Evolutionary conservation across 1,140 invertebrate species (phyloP).

Genomic region (Gryllus bimaculatus): DNA sequence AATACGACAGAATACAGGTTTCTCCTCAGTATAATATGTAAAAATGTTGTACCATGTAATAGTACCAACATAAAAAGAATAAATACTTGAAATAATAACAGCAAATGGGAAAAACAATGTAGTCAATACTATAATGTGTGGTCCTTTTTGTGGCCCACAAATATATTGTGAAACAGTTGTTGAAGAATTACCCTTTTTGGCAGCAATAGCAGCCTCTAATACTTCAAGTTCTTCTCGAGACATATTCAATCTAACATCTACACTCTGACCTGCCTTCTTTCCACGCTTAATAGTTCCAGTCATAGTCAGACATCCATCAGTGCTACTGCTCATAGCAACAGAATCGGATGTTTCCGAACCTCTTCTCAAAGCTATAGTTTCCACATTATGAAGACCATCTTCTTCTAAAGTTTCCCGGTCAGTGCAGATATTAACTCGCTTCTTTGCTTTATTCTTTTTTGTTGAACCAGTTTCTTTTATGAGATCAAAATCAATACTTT

Average conservation of each 20-base stretch:
- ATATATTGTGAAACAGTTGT: slow-evolving; percentile 6
- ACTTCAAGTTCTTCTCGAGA: slow-evolving; percentile 57
- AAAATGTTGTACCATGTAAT: slow-evolving; percentile 70
- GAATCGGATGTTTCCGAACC: slow-evolving; percentile 28
- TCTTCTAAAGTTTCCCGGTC: slow-evolving; percentile 15
- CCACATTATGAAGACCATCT: slow-evolving; percentile 20
- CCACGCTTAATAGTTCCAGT: slow-evolving; percentile 64
- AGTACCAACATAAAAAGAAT: slow-evolving; percentile 66
- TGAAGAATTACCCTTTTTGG: slow-evolving; percentile 29
- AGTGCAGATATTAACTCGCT: slow-evolving; percentile 23
- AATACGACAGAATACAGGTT: slow-evolving; percentile 47
- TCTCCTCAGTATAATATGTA: slow-evolving; percentile 57
- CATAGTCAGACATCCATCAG: slow-evolving; percentile 42
- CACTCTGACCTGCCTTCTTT: slow-evolving; percentile 59
- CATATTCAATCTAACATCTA: slow-evolving; percentile 61
- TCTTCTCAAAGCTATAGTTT: slow-evolving; percentile 26
- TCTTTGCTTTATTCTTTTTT: slow-evolving; percentile 21
- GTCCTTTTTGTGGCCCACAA: slow-evolving; percentile 38
- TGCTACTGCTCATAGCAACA: slow-evolving; percentile 23
- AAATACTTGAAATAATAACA: slow-evolving; percentile 47
- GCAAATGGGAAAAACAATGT: slow-evolving; percentile 56
- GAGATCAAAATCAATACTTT: slow-evolving; percentile 19
- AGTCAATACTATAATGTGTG: slow-evolving; percentile 56
- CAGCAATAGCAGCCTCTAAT: slow-evolving; percentile 51
- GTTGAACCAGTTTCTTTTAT: slow-evolving; percentile 16